These are phyloP conservation scores for Engystomops pustulosus DNA, from an alignment of 2,113 vertebrate species.

Conservation along the genomic window DNA sequence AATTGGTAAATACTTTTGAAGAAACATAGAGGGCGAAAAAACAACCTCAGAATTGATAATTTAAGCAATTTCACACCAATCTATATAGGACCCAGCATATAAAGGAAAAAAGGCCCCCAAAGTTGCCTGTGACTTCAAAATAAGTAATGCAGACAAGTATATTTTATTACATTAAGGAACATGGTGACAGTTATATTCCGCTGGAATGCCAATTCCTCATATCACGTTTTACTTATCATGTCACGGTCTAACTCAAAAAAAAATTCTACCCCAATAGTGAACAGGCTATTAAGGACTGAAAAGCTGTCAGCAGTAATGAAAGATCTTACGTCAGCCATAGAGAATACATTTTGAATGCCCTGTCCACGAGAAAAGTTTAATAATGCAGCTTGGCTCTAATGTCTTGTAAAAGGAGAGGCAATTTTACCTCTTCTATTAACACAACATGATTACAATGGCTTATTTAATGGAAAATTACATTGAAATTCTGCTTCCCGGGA, in stretches of 20 bases:
- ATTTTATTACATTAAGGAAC: background rate
- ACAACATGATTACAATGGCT: conserved; percentile 96
- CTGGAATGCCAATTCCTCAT: conserved; percentile 67
- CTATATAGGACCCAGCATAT: too few relatives aligned
- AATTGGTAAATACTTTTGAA: too few relatives aligned
- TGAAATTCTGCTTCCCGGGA: conserved; percentile 92
- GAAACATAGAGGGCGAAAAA: too few relatives aligned
- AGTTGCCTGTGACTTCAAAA: background rate
- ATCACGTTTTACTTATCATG: conserved; percentile 74
- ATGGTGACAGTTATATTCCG: conserved; percentile 66
- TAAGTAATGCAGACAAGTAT: background rate
- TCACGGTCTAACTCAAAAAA: conserved; percentile 67
- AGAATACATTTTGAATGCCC: conserved; percentile 86
- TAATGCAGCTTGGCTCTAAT: conserved; percentile 86
- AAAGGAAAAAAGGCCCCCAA: background rate
- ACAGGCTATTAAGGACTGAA: conserved; percentile 89
- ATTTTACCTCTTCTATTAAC: conserved; percentile 98
- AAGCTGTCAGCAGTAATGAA: conserved; percentile 86
- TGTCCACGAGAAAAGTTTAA: conserved; percentile 86
- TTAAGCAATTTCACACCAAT: too few relatives aligned
- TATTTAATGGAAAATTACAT: conserved; percentile 99
- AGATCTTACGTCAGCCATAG: conserved; percentile 82
- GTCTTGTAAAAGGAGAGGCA: conserved; percentile 84
- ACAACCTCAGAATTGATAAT: too few relatives aligned
- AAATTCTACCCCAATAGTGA: conserved; percentile 77